Evolutionary conservation across 2,888 invertebrate species (phyloP).

Genomic region (Ornithoptera priamus): DNA sequence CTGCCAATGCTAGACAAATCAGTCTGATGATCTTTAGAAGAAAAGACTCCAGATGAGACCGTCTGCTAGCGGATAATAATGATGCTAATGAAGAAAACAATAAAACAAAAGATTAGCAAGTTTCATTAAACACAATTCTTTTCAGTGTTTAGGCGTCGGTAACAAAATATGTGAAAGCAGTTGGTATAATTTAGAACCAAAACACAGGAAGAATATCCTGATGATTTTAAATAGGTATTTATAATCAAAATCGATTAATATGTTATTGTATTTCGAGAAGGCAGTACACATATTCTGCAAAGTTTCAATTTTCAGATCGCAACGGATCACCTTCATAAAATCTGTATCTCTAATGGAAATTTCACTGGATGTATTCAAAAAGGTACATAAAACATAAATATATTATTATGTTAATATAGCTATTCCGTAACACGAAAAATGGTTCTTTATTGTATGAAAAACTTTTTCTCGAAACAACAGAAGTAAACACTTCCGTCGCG

Average conservation of each 20-base stretch:
- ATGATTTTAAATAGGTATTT: constrained; percentile 16
- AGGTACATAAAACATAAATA: neutral
- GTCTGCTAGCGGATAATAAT: too few species aligned
- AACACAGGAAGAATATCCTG: constrained; percentile 10
- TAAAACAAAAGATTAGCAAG: neutral
- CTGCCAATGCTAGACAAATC: too few species aligned
- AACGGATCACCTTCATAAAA: constrained; percentile 7
- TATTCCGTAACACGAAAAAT: too few species aligned
- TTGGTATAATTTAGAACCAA: constrained; percentile 21
- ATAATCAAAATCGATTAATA: neutral
- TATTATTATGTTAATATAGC: too few species aligned
- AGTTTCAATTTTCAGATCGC: constrained; percentile 13
- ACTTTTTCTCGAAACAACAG: too few species aligned
- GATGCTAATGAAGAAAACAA: neutral
- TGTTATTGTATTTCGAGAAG: neutral
- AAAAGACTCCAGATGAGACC: too few species aligned
- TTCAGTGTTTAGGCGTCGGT: constrained; percentile 19
- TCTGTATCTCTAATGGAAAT: constrained; percentile 10
- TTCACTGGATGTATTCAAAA: constrained; percentile 8
- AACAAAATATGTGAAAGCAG: constrained; percentile 12
- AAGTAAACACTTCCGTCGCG: too few species aligned
- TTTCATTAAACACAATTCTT: neutral
- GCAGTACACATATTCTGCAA: neutral
- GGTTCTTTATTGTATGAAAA: too few species aligned
- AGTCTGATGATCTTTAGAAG: too few species aligned